Percentiles rank a stretch among this genome's conserved stretches.
phyloP scores from a whole-genome alignment of 2,113 vertebrate species.

The Chloebia gouldiae region DNA sequence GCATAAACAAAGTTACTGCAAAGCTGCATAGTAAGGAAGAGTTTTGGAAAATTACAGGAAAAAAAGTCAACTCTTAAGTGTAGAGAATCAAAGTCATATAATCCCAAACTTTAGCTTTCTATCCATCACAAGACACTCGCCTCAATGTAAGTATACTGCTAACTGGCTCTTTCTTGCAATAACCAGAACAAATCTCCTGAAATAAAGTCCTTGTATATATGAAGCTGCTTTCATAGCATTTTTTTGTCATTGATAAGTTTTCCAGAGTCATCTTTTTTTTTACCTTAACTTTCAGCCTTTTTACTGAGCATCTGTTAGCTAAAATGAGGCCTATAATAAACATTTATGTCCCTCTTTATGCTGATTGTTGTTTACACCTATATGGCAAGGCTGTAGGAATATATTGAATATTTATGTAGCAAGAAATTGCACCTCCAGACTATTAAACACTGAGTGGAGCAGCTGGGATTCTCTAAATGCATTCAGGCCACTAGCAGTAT shows the following conservation, averaged over 20 bases:
- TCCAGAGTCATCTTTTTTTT: not conserved
- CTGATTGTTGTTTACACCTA: slow-evolving; percentile 59
- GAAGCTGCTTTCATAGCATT: slow-evolving; percentile 8
- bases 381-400: slow-evolving; percentile 23
- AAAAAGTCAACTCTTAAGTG: not conserved
- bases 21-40: not conserved
- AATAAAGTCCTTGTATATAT: not conserved
- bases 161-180: not conserved
- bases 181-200: not conserved
- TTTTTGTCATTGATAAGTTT: slow-evolving; percentile 11
- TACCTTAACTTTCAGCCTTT: slow-evolving; percentile 27
- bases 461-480: slow-evolving; percentile 53
- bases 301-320: slow-evolving; percentile 48
- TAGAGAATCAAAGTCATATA: not conserved
- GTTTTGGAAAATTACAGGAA: not conserved
- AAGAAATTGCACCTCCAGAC: slow-evolving; percentile 47
- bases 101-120: not conserved
- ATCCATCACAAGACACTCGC: not conserved
- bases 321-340: slow-evolving; percentile 56
- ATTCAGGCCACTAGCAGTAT: slow-evolving; percentile 39
- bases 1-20: not conserved
- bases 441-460: slow-evolving; percentile 46
- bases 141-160: not conserved
- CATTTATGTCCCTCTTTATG: slow-evolving; percentile 55
- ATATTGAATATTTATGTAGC: slow-evolving; percentile 54